Evolutionary conservation across 2,888 invertebrate genomes (phyloP).

Genomic region (Leptinotarsa peninsularis): DNA sequence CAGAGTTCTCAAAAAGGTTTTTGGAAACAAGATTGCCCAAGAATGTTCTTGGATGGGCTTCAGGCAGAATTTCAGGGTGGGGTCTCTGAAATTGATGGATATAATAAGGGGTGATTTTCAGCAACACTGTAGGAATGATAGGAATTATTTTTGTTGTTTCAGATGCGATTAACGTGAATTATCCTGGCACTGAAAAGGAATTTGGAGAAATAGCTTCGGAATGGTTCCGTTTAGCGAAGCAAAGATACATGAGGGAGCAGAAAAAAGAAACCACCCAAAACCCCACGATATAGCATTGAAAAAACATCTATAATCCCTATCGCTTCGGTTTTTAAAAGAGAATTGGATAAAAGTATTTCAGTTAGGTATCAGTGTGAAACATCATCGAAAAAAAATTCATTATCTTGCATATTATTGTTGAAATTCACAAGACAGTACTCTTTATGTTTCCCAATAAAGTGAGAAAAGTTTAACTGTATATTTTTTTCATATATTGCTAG

Average conservation of each 20-base stretch:
- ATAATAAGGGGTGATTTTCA: conserved; percentile 26
- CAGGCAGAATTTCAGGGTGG: conserved; percentile 29
- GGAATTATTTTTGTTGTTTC: neutral
- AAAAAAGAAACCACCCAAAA: neutral
- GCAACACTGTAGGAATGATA: neutral
- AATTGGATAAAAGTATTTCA: too few relatives aligned
- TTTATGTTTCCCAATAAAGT: too few relatives aligned
- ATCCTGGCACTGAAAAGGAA: conserved; percentile 24
- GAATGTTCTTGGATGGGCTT: conserved; percentile 33
- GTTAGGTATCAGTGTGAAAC: too few relatives aligned
- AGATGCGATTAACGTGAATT: conserved; percentile 23
- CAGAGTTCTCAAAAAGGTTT: conserved; percentile 25
- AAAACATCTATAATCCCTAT: too few relatives aligned
- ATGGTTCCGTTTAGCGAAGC: conserved; percentile 31
- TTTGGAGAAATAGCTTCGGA: conserved; percentile 24
- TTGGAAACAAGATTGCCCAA: conserved; percentile 25
- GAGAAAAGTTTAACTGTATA: too few relatives aligned
- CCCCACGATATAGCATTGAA: neutral
- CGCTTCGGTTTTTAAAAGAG: too few relatives aligned
- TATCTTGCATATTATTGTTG: too few relatives aligned
- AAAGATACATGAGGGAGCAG: conserved; percentile 24
- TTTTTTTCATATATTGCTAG: too few relatives aligned
- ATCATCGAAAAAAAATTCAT: too few relatives aligned
- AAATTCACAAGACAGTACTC: too few relatives aligned
- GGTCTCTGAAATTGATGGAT: conserved; percentile 17